Evolutionary conservation across 2,888 invertebrate species (phyloP), one percentile per base, ranked within the genome.

Genomic region (Lottia gigantea): DNA sequence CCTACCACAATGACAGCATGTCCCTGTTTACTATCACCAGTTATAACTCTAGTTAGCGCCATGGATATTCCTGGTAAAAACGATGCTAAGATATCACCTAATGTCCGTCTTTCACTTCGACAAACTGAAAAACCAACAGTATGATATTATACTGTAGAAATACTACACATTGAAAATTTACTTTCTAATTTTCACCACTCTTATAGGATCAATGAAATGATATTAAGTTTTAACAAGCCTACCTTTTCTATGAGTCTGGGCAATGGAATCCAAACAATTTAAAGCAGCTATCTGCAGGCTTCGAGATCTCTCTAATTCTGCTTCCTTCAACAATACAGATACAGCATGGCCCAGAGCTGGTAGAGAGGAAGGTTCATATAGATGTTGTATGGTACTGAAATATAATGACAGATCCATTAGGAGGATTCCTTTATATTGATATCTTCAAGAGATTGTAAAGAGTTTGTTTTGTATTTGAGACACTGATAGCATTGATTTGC

Each of bases 31-130:
- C 77, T 73, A 71, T 85, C 85, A 14, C 83, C 83, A 25, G 80
- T 83, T 31, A 82, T 77, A 19, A 85, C 76, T 66, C 79, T 76
- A 72, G 79, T 77, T 73, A 85, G 68, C 2, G 80, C 76, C 45
- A 83, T 83, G 15, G 84, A 80, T 19, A 85, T 80, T 7, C 86
- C 85, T 40, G 86, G 86, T 46, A 86, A 74, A 64, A 85, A 84
- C 4, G 83, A 84, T 1, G 85, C 83, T 76, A 84, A 83, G 4
- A 78, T 76, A 46, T 80, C 77, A 15, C 85, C 85, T 11, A 71
- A 71, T 16, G 66, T 66, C 31, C 66, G 45, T 62, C 64, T 68
- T n/a, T 66, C 64, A 8, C 47, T 68, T 46, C 67, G 62, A n/a
- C 68, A 67, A 19, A 61, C 71, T 72, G 70, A 12, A 25, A 26